phyloP scores from a whole-genome alignment of 2,797 vertebrate species.

The Sebastes nivosus region DNA sequence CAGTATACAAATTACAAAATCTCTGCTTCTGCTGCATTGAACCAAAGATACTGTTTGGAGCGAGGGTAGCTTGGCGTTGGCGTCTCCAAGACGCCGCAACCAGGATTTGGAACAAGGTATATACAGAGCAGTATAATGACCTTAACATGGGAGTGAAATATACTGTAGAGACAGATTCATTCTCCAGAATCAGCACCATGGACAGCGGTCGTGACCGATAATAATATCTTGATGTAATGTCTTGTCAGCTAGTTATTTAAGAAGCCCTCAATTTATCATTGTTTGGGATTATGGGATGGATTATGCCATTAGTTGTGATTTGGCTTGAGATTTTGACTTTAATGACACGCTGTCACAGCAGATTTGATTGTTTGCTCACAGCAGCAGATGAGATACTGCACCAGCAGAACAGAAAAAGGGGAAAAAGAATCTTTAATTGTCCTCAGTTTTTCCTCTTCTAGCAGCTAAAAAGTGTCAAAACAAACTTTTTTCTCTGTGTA shows the following conservation, averaged over 20 bases:
- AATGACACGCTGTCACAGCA: not conserved
- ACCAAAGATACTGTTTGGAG: not conserved
- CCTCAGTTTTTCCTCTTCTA: not conserved
- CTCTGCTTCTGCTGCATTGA: not conserved
- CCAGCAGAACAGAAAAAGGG: not conserved
- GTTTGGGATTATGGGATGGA: not conserved
- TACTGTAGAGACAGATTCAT: not conserved
- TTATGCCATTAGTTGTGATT: not conserved
- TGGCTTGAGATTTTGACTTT: not conserved
- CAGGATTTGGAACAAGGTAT: not conserved
- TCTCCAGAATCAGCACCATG: conserved; percentile 11
- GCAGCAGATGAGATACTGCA: not conserved
- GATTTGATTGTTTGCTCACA: not conserved
- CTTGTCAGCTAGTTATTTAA: not conserved
- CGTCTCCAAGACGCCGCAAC: not conserved
- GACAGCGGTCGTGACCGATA: not conserved
- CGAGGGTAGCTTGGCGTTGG: not conserved
- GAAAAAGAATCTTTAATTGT: not conserved
- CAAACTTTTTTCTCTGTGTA: not conserved
- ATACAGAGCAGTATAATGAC: not conserved
- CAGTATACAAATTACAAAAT: no score
- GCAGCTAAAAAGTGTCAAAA: not conserved
- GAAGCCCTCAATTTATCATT: not conserved
- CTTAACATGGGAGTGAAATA: not conserved
- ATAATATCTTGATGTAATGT: not conserved